Evolutionary conservation across 2,888 invertebrate genomes (phyloP).

Genomic region (Teleogryllus oceanicus): DNA sequence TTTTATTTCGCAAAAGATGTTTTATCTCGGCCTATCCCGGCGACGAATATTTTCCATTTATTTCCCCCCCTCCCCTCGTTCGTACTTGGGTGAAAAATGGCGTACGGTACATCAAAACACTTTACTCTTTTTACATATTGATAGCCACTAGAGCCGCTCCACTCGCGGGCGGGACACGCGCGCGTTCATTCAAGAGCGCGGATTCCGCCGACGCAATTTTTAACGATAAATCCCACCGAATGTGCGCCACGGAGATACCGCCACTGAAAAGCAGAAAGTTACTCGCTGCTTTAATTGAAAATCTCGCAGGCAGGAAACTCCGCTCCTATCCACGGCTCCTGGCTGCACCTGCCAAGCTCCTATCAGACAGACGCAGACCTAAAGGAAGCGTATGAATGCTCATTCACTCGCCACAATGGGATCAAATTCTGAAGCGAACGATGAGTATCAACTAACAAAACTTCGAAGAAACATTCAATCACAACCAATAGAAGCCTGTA

Average conservation of each 20-base stretch:
- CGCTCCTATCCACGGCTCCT: too few relatives aligned
- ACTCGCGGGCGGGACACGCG: background rate
- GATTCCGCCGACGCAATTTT: background rate
- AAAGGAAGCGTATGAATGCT: too few relatives aligned
- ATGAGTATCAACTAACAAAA: too few relatives aligned
- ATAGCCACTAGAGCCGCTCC: background rate
- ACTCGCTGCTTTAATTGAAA: too few relatives aligned
- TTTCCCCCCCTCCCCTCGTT: background rate
- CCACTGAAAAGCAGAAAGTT: too few relatives aligned
- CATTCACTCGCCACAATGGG: too few relatives aligned
- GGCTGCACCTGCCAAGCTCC: too few relatives aligned
- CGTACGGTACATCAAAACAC: background rate
- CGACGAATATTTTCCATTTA: conserved; percentile 18
- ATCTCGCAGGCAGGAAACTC: too few relatives aligned
- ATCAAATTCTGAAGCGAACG: too few relatives aligned
- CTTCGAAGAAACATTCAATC: too few relatives aligned
- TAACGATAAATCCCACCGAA: background rate
- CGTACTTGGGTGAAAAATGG: background rate
- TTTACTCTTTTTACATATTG: conserved; percentile 2
- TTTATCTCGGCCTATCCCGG: background rate
- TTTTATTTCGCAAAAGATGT: conserved; percentile 9
- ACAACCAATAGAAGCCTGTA: too few relatives aligned
- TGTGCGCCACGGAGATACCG: background rate
- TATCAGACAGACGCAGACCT: too few relatives aligned
- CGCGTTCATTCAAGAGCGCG: background rate